Evolutionary conservation across 2,888 invertebrate genomes (phyloP).

Genomic region (Parasteatoda lunata): DNA sequence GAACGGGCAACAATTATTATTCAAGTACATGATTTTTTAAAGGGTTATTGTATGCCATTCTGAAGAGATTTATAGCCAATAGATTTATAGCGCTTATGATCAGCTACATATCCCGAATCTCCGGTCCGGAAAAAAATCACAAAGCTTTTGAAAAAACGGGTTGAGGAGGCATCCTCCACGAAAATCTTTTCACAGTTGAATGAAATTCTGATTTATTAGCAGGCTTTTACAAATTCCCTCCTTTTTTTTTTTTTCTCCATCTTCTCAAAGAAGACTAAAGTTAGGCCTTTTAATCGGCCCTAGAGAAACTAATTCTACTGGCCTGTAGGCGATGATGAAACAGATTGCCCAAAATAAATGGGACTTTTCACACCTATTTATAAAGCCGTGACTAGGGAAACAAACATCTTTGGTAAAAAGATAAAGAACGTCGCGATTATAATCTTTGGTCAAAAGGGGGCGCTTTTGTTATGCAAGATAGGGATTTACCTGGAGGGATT

Average conservation of each 20-base stretch:
- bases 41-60: not conserved
- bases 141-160: not conserved
- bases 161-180: slow-evolving; percentile 4
- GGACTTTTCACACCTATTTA: slow-evolving; percentile 59
- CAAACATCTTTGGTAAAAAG: slow-evolving; percentile 50
- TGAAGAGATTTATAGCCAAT: slow-evolving; percentile 28
- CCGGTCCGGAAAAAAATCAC: slow-evolving; percentile 9
- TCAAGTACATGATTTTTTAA: no score
- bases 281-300: slow-evolving; percentile 17
- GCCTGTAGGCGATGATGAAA: slow-evolving; percentile 4
- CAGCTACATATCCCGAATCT: slow-evolving; percentile 6
- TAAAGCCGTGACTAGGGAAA: slow-evolving; percentile 59
- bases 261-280: not conserved
- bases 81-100: slow-evolving; percentile 18
- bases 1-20: no score
- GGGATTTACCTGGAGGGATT: slow-evolving; percentile 21
- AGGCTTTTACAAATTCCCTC: not conserved
- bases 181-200: slow-evolving; percentile 12
- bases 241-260: not conserved
- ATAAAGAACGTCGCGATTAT: slow-evolving; percentile 66
- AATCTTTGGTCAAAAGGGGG: slow-evolving; percentile 45
- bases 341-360: slow-evolving; percentile 53
- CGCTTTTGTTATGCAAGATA: slow-evolving; percentile 37
- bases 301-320: slow-evolving; percentile 16
- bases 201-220: not conserved